These are phyloP conservation scores for Phalacrocorax pelagicus DNA, from an alignment of 2,113 vertebrate species.

Conservation along the genomic window DNA sequence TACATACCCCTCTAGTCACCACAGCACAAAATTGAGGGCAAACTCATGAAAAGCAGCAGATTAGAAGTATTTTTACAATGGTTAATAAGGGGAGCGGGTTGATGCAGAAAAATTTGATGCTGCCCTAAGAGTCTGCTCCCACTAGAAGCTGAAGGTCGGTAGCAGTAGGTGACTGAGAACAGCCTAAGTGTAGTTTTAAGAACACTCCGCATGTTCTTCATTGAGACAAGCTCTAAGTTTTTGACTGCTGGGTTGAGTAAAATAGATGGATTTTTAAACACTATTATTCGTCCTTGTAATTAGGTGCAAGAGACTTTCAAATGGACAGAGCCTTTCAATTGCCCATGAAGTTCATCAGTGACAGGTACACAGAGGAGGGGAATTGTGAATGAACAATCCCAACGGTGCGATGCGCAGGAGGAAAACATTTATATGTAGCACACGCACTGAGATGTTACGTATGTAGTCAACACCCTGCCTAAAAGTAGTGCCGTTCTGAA, in stretches of 20 bases:
- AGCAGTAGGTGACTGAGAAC: not conserved
- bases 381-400: not conserved
- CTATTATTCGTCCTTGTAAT: not conserved
- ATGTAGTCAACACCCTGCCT: not conserved
- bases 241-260: not conserved
- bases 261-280: not conserved
- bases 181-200: not conserved
- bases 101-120: not conserved
- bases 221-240: not conserved
- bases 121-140: not conserved
- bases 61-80: not conserved
- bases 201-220: not conserved
- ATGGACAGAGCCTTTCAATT: not conserved
- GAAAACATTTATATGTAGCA: not conserved
- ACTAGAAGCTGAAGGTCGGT: not conserved
- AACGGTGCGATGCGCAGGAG: not conserved
- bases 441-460: fast-evolving
- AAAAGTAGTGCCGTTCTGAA: not conserved
- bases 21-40: not conserved
- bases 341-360: not conserved
- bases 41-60: not conserved
- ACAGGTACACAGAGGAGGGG: not conserved
- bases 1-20: not conserved
- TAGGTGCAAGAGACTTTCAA: not conserved
- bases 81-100: not conserved